Evolutionary conservation across 2,113 vertebrate species (phyloP).

Genomic region (Tyto alba): DNA sequence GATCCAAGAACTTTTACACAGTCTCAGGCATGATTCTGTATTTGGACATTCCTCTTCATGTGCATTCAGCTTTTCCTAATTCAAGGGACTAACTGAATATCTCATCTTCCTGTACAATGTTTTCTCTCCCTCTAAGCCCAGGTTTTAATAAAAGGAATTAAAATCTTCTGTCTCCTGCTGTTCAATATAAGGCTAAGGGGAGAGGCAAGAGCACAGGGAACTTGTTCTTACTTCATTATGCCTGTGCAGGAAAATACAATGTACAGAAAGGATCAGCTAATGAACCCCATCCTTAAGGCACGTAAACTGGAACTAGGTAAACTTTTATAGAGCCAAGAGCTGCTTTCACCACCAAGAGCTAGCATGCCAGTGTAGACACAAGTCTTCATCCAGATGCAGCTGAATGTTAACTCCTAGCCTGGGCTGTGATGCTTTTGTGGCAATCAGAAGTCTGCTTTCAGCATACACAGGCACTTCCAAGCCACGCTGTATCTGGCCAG

Average conservation of each 20-base stretch:
- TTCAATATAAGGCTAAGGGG: background rate
- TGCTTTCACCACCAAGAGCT: background rate
- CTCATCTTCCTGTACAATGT: background rate
- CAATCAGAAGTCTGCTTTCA: background rate
- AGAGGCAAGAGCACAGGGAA: background rate
- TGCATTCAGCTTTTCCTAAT: background rate
- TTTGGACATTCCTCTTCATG: background rate
- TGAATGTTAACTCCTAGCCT: background rate
- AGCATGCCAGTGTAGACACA: background rate
- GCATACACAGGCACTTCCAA: background rate
- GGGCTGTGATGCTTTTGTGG: background rate
- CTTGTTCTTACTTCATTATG: background rate
- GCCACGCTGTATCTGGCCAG: accelerated
- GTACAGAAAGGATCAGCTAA: background rate
- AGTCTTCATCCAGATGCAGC: background rate
- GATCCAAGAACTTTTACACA: background rate
- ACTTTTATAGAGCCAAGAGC: background rate
- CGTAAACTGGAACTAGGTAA: background rate
- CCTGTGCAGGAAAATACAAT: background rate
- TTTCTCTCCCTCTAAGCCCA: background rate
- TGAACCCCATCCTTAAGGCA: background rate
- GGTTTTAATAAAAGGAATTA: background rate
- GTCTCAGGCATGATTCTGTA: background rate
- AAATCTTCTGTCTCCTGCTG: background rate
- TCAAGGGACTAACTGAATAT: background rate